These are phyloP conservation scores for Monoplex corrugatus DNA, from an alignment of 2,888 invertebrate species.

Conservation along the genomic window DNA sequence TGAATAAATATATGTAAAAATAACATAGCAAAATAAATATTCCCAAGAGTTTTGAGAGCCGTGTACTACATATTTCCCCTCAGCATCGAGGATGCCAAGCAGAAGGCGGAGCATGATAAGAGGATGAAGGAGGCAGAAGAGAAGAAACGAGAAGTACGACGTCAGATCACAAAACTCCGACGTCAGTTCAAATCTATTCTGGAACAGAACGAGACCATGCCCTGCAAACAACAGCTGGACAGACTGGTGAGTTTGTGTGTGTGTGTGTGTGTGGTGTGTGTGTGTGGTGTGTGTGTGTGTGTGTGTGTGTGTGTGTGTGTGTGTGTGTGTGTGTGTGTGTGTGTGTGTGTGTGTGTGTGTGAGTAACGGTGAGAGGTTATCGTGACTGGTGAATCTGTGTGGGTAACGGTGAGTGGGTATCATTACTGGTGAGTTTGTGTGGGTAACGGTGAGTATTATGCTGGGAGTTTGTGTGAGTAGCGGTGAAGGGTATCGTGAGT, in stretches of 20 bases:
- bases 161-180: constrained; percentile 77
- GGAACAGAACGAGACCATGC: constrained; percentile 77
- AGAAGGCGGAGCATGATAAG: constrained; percentile 81
- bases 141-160: constrained; percentile 78
- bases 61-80: too few relatives aligned
- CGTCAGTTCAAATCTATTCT: constrained; percentile 78
- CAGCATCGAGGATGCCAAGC: constrained; percentile 82
- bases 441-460: too few relatives aligned
- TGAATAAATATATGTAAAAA: not conserved
- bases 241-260: constrained; percentile 70
- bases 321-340: constrained; percentile 25
- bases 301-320: not conserved
- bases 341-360: not conserved
- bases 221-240: constrained; percentile 73
- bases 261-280: not conserved
- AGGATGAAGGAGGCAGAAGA: constrained; percentile 80
- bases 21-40: too few relatives aligned
- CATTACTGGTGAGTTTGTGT: not conserved
- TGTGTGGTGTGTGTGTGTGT: not conserved
- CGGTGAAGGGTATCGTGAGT: too few relatives aligned
- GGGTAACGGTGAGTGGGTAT: not conserved
- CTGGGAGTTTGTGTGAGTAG: too few relatives aligned
- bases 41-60: too few relatives aligned
- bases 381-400: not conserved
- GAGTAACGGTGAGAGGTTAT: not conserved